Percentiles rank a stretch among this genome's conserved stretches.
Evolutionary conservation across 2,888 invertebrate species (phyloP).

Genomic region (Ischnura elegans): DNA sequence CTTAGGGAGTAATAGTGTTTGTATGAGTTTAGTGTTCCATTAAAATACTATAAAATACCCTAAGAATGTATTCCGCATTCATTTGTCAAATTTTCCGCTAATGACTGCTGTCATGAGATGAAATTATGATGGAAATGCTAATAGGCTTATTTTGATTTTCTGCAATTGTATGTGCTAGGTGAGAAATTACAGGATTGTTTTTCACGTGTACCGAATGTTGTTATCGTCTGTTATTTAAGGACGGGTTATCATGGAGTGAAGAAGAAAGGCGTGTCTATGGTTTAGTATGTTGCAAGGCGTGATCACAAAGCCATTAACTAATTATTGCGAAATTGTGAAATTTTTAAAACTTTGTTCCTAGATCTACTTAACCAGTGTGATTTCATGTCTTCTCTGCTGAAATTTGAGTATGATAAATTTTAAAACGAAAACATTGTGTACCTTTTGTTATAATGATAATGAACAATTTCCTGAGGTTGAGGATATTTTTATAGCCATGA

Average conservation of each 20-base stretch:
- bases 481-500: no score
- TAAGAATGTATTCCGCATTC: slow-evolving; percentile 20
- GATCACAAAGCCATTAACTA: not conserved
- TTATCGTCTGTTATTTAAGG: slow-evolving; percentile 25
- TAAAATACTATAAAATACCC: slow-evolving; percentile 37
- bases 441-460: not conserved
- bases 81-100: not conserved
- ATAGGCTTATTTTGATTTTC: not conserved
- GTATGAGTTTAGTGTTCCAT: slow-evolving; percentile 53
- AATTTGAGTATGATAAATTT: not conserved
- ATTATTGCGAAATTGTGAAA: not conserved
- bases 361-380: not conserved
- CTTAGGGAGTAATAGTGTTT: slow-evolving; percentile 43
- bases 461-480: not conserved
- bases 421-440: not conserved
- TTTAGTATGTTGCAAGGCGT: not conserved
- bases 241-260: not conserved
- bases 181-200: slow-evolving; percentile 31
- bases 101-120: not conserved
- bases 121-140: not conserved
- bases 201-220: slow-evolving; percentile 19
- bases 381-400: slow-evolving; percentile 26
- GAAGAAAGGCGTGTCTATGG: not conserved
- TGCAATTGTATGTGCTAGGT: slow-evolving; percentile 21
- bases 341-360: slow-evolving; percentile 16